These are phyloP conservation scores for Reticulitermes lucifugus DNA, from an alignment of 2,888 invertebrate genomes.

Conservation along the genomic window DNA sequence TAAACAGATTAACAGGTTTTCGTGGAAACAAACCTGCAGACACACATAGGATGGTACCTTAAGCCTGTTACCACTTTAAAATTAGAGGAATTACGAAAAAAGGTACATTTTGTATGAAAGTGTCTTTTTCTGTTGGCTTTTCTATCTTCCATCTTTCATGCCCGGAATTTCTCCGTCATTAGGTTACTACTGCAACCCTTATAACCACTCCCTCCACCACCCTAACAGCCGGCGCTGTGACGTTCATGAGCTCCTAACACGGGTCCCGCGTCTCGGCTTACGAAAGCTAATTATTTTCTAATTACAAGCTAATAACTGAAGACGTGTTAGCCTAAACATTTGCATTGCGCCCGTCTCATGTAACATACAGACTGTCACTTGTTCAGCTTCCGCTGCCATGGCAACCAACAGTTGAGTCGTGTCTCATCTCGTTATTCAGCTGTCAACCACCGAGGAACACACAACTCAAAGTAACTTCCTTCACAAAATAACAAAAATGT, in stretches of 20 bases:
- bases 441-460: slow-evolving; percentile 36
- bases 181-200: not conserved
- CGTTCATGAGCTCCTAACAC: slow-evolving; percentile 25
- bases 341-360: slow-evolving; percentile 49
- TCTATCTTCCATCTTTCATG: not conserved
- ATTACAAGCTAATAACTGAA: slow-evolving; percentile 53
- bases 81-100: not conserved
- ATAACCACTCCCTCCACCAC: not conserved
- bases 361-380: slow-evolving; percentile 41
- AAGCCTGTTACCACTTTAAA: not conserved
- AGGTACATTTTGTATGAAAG: not conserved
- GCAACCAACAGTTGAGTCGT: slow-evolving; percentile 32
- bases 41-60: too few relatives aligned
- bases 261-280: slow-evolving; percentile 48
- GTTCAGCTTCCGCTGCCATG: slow-evolving; percentile 26
- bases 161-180: not conserved
- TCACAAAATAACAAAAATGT: not conserved
- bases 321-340: slow-evolving; percentile 52
- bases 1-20: too few relatives aligned
- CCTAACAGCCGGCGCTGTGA: slow-evolving; percentile 1
- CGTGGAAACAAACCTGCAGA: not conserved
- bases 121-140: not conserved
- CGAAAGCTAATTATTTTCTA: slow-evolving; percentile 53
- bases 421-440: slow-evolving; percentile 39
- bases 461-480: not conserved